A percentile compares a stretch with the other conserved stretches of the same genome.
phyloP scores from a whole-genome alignment of 2,113 vertebrate species.

The Caracal caracal region DNA sequence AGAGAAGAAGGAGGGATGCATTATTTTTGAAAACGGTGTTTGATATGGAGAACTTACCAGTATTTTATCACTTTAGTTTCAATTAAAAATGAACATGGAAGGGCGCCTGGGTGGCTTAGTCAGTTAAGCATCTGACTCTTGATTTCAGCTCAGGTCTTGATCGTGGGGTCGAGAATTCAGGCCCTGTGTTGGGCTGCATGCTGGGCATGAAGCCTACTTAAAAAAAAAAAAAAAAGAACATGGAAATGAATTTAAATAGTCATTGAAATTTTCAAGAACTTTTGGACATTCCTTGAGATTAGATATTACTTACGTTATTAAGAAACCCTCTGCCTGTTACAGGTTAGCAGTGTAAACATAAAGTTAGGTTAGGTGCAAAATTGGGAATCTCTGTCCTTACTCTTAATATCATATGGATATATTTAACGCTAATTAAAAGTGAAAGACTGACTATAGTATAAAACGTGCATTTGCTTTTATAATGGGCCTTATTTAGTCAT shows the following conservation, averaged over 20 bases:
- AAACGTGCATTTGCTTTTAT: neutral
- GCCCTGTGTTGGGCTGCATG: no score
- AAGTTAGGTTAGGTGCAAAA: conserved; percentile 10
- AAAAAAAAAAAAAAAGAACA: neutral
- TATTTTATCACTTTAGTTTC: conserved; percentile 37
- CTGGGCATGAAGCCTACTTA: no score
- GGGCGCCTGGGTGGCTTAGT: no score
- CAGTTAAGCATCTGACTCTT: no score
- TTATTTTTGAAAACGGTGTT: neutral
- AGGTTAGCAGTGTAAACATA: conserved; percentile 21
- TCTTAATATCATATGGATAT: neutral
- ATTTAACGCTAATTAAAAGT: neutral
- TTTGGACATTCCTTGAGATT: neutral
- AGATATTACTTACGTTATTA: conserved; percentile 11
- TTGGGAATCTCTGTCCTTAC: neutral
- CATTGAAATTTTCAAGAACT: neutral
- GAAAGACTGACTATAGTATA: neutral
- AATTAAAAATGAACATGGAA: neutral
- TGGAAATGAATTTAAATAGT: neutral
- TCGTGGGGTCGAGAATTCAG: no score
- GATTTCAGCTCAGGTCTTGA: no score
- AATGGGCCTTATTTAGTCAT: neutral
- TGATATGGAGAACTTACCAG: neutral
- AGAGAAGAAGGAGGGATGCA: neutral
- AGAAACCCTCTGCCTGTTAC: neutral